Base-by-base conservation (phyloP, 2,797 vertebrate species). In the Mastacembelus armatus region DNA sequence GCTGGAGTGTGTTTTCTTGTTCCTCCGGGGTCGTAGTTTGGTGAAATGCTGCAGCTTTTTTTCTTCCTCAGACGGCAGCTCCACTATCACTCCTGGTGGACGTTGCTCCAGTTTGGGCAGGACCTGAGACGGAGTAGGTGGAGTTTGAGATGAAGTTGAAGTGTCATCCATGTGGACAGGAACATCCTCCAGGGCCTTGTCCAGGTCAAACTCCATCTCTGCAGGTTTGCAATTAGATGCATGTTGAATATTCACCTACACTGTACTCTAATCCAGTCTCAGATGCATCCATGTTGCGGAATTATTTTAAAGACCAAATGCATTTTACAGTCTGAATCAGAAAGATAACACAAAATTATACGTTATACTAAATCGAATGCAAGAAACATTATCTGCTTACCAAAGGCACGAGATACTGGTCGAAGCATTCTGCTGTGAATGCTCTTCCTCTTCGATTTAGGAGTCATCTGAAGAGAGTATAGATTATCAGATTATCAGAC, bases 191-290 rank as follows among this genome's bases (percentile, higher is more conserved):
- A 99, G 90, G 5, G 97, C 97, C 86, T 96, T 99, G 88, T 99
- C 97, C 63, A 98, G 90, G 88, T 99, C 97, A 93, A 99, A 99
- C 88, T 98, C 97, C 97, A 98, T 99, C 83, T 98, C 97, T 98
- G 59, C 39, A 35, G 10, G 16, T 45, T 76, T 71, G 10, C 12
- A 5, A 18, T 47, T 33, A 47, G 12, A 68, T 0, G 39, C 2
- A 48, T 12, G 18, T 4, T 19, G 4, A 62, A 21, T 57, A 24
- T 38, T 58, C 1, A 33, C 11, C 9, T 14, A 10, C 14, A 8
- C 9, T 16, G 12, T 11, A 8, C 5, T 10, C 4, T 14, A 5
- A 40, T 3, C 2, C 30, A 14, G 10, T 19, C 1, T 18, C 35
- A 22, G 1, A 4, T 38, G 21, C 4, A 12, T 49, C 2, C 32